These are phyloP conservation scores for Argyra leucocephala DNA, from an alignment of 2,888 invertebrate genomes.

Conservation along the genomic window DNA sequence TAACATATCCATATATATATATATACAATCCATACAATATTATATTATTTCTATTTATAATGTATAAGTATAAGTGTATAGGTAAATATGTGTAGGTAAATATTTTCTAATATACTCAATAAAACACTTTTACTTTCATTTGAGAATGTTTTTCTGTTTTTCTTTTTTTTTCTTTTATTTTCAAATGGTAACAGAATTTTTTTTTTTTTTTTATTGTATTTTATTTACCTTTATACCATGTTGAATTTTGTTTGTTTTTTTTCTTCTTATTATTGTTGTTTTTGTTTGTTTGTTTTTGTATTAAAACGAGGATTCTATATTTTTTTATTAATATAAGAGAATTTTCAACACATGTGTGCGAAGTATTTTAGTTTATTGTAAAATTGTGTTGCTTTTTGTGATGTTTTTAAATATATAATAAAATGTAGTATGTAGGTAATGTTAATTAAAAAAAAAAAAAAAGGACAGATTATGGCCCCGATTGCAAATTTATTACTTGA, in stretches of 20 bases:
- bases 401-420: no score
- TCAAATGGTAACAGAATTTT: neutral
- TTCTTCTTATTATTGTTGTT: neutral
- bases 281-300: neutral
- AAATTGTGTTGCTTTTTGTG: no score
- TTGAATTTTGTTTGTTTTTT: neutral
- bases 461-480: no score
- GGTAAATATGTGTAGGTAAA: neutral
- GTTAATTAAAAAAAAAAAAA: no score
- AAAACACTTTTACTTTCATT: neutral
- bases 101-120: slow-evolving; percentile 1
- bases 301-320: no score
- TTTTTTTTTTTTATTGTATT: neutral
- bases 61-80: neutral
- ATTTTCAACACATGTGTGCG: neutral
- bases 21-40: no score
- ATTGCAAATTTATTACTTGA: no score
- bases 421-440: no score
- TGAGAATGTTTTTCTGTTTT: neutral
- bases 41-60: neutral
- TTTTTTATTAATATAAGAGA: neutral
- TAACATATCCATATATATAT: neutral
- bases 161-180: neutral
- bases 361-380: no score
- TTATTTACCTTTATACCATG: neutral